A percentile compares a stretch with the other conserved stretches of the same genome.
Conservation (phyloP, 2,888 invertebrate species). For the Charanyca ferruginea region DNA sequence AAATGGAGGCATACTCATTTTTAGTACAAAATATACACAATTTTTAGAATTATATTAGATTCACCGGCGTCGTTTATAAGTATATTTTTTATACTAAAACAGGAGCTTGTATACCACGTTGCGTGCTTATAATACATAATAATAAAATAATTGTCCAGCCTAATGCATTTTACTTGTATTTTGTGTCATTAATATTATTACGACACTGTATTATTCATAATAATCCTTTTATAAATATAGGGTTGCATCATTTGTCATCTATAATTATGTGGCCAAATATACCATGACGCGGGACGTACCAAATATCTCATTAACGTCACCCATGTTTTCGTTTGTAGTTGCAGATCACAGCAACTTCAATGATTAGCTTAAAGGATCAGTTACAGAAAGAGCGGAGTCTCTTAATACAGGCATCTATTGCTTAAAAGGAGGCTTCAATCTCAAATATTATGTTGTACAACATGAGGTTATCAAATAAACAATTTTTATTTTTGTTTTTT, state of each 20-base stretch:
- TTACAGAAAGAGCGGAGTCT: too few species aligned
- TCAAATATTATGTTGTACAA: too few species aligned
- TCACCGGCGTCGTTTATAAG: conserved; percentile 1
- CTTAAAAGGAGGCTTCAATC: too few species aligned
- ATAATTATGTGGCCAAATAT: background rate
- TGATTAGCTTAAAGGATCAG: too few species aligned
- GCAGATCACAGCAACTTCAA: too few species aligned
- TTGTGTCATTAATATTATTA: conserved; percentile 26
- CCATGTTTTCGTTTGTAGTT: background rate
- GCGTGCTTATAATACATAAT: conserved; percentile 42
- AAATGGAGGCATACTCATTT: conserved; percentile 29
- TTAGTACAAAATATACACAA: conserved; percentile 24
- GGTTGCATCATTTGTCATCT: conserved; percentile 27
- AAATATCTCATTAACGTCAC: background rate
- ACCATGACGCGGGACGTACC: background rate
- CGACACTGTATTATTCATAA: conserved; percentile 1
- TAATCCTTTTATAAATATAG: conserved; percentile 25
- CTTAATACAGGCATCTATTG: too few species aligned
- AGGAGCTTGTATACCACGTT: conserved; percentile 21
- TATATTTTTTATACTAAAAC: conserved; percentile 22
- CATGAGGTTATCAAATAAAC: too few species aligned
- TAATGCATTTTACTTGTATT: conserved; percentile 54
- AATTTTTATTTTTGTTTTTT: too few species aligned
- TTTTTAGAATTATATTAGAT: conserved; percentile 26
- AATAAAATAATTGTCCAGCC: conserved; percentile 24